phyloP scores from a whole-genome alignment of 2,797 vertebrate genomes.

The Etheostoma perlongum region DNA sequence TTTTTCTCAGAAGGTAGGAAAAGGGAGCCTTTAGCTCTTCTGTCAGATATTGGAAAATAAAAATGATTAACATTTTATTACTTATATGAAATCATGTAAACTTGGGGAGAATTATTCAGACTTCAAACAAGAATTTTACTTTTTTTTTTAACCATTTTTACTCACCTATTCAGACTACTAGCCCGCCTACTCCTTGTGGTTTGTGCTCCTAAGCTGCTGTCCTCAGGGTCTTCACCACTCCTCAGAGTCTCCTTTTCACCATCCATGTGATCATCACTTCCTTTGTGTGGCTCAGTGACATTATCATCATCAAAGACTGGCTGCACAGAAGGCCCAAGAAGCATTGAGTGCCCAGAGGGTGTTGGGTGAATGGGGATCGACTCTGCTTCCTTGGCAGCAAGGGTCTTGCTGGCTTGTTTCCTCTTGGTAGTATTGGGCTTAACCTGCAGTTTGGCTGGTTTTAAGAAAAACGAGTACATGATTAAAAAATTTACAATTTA shows the following conservation, averaged over 20 bases:
- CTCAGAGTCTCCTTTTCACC: neutral
- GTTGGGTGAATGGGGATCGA: neutral
- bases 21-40: too few species aligned
- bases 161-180: conserved; percentile 82
- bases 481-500: conserved; percentile 13
- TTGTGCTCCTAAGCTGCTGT: conserved; percentile 43
- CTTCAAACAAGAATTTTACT: neutral
- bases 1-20: too few species aligned
- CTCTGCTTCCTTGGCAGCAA: conserved; percentile 10
- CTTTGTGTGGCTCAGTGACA: conserved; percentile 11
- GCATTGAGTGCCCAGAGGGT: neutral
- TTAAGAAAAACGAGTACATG: neutral
- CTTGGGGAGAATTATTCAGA: neutral
- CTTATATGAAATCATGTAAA: neutral
- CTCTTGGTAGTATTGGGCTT: conserved; percentile 41
- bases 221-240: conserved; percentile 41
- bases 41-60: conserved; percentile 47
- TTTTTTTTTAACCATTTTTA: neutral
- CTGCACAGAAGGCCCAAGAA: conserved; percentile 14
- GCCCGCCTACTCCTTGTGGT: conserved; percentile 50
- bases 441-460: conserved; percentile 66
- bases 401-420: conserved; percentile 22
- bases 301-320: neutral
- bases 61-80: neutral
- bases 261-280: neutral